These are phyloP conservation scores for Alectura lathami DNA, from an alignment of 2,113 vertebrate genomes.

Conservation along the genomic window DNA sequence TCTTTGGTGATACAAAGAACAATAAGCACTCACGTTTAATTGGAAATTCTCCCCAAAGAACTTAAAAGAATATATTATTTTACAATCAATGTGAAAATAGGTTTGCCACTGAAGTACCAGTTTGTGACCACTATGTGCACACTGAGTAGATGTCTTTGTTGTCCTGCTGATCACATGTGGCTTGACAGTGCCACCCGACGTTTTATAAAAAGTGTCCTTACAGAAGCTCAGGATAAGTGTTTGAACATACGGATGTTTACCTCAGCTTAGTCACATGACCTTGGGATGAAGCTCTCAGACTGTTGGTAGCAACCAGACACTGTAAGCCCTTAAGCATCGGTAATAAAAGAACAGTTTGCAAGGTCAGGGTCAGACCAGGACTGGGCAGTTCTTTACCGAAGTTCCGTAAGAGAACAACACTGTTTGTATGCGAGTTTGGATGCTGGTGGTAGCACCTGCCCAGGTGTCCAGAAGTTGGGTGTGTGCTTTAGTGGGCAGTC, in stretches of 20 bases:
- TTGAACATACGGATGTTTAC: neutral
- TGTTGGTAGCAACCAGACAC: neutral
- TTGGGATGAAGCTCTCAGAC: neutral
- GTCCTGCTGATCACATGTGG: neutral
- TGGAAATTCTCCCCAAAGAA: neutral
- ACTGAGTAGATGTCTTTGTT: neutral
- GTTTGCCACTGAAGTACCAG: neutral
- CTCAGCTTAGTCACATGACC: neutral
- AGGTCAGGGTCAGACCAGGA: neutral
- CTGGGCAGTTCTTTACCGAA: neutral
- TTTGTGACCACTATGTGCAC: neutral
- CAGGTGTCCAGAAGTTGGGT: neutral
- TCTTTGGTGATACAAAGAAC: neutral
- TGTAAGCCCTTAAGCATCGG: rapidly evolving
- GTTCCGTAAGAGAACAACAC: neutral
- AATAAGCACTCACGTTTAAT: neutral
- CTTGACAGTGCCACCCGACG: rapidly evolving
- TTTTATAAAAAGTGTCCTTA: neutral
- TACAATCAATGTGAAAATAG: neutral
- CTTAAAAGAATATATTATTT: neutral
- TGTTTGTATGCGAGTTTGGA: neutral
- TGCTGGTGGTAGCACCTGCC: neutral
- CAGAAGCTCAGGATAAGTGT: neutral
- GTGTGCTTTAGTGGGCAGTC: rapidly evolving
- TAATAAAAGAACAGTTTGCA: neutral